These are phyloP conservation scores for Entelurus aequoreus DNA, from an alignment of 2,113 vertebrate species.

Conservation along the genomic window DNA sequence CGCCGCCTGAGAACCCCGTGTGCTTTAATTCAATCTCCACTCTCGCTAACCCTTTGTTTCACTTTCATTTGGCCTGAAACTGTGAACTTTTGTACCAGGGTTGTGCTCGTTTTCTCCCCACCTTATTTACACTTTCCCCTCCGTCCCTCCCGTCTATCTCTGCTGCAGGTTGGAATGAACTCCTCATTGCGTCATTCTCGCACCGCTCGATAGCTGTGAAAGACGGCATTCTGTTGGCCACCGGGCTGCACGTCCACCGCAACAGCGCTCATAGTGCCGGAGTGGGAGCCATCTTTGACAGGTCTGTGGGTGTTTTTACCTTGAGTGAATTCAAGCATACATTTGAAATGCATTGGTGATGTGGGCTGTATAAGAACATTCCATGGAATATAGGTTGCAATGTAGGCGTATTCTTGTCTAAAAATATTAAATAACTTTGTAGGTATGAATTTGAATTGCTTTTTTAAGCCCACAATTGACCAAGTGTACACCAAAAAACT, in stretches of 20 bases:
- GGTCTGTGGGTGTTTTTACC: conserved; percentile 62
- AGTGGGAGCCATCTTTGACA: conserved; percentile 98
- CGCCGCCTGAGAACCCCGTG: conserved; percentile 38
- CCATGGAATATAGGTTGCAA: not conserved
- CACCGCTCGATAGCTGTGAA: conserved; percentile 96
- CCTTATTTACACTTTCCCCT: conserved; percentile 26
- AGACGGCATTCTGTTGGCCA: conserved; percentile 94
- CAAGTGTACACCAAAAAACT: no score
- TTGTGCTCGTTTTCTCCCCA: conserved; percentile 10
- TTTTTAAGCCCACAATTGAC: no score
- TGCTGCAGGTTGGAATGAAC: conserved; percentile 91
- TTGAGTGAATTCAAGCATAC: not conserved
- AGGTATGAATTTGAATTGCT: no score
- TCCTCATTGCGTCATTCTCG: conserved; percentile 97
- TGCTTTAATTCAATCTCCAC: conserved; percentile 18
- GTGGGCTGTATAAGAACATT: not conserved
- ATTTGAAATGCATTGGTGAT: not conserved
- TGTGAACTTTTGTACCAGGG: conserved; percentile 49
- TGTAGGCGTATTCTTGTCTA: conserved; percentile 16
- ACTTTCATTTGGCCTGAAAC: conserved; percentile 50
- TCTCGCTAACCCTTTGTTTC: conserved; percentile 36
- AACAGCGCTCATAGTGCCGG: conserved; percentile 97
- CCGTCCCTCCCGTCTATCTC: conserved; percentile 20
- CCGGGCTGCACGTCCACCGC: conserved; percentile 92
- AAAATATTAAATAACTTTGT: conserved; percentile 8